Evolutionary conservation across 1,140 invertebrate genomes (phyloP).

Genomic region (Drosophila tani): DNA sequence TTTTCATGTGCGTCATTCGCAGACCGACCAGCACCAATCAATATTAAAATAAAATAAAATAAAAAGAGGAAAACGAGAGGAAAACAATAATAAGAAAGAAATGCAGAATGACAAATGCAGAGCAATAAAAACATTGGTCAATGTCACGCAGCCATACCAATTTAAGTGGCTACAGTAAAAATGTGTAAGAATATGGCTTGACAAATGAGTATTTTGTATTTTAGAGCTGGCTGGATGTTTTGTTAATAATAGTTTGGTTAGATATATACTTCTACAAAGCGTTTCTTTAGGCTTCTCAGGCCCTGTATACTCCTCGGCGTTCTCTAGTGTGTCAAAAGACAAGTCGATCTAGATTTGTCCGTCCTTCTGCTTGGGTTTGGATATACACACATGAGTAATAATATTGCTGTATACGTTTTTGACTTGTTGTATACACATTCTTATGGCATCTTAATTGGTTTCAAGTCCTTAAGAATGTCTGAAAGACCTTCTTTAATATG

Average conservation of each 20-base stretch:
- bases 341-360: no score
- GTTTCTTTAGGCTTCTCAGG: no score
- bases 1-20: conserved; percentile 75
- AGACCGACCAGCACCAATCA: conserved; percentile 32
- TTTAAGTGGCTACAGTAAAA: conserved; percentile 22
- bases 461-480: background rate
- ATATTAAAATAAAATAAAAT: conserved; percentile 38
- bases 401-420: background rate
- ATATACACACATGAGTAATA: no score
- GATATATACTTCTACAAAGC: no score
- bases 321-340: no score
- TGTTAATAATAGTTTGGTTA: no score
- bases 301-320: no score
- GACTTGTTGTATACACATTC: no score
- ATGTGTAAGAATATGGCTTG: background rate
- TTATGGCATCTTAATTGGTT: background rate
- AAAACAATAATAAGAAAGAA: conserved; percentile 35
- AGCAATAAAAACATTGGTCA: conserved; percentile 38
- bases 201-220: background rate
- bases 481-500: no score
- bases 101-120: conserved; percentile 32
- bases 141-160: conserved; percentile 22
- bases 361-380: background rate
- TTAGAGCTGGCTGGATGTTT: no score
- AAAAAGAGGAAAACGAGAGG: conserved; percentile 22